Conservation (phyloP, 2,888 invertebrate species). For the Melieria omissa region DNA sequence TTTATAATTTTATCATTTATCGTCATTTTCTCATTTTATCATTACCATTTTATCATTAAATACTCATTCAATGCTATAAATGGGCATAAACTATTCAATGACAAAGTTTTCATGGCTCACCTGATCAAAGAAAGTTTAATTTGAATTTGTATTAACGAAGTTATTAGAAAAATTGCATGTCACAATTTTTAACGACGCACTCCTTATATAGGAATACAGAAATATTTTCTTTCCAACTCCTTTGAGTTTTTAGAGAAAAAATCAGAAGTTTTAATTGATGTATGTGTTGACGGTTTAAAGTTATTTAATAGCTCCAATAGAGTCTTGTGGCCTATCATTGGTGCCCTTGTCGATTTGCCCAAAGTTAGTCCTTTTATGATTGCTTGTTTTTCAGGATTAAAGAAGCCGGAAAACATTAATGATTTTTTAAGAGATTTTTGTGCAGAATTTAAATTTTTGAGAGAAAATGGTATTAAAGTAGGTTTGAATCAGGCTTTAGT, state of each 20-base stretch:
- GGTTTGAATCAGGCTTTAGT: not conserved
- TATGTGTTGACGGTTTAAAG: constrained; percentile 17
- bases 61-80: too few relatives aligned
- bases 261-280: not conserved
- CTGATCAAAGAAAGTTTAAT: too few relatives aligned
- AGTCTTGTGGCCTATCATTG: constrained; percentile 18
- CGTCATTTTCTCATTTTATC: too few relatives aligned
- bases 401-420: constrained; percentile 12
- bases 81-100: too few relatives aligned
- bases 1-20: too few relatives aligned
- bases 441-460: not conserved
- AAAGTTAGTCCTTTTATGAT: constrained; percentile 8
- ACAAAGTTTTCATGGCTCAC: too few relatives aligned
- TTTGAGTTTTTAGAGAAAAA: not conserved
- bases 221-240: constrained; percentile 2
- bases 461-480: constrained; percentile 12
- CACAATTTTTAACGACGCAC: too few relatives aligned
- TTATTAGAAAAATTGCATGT: too few relatives aligned
- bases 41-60: too few relatives aligned
- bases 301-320: constrained; percentile 15
- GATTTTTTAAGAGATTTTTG: constrained; percentile 9
- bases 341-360: constrained; percentile 5
- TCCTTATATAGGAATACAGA: constrained; percentile 5
- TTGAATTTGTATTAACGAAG: too few relatives aligned
- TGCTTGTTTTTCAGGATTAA: constrained; percentile 17